Percentiles rank a stretch among this genome's conserved stretches.
Conservation (phyloP, 1,140 invertebrate genomes). For the Drosophila repletoides region DNA sequence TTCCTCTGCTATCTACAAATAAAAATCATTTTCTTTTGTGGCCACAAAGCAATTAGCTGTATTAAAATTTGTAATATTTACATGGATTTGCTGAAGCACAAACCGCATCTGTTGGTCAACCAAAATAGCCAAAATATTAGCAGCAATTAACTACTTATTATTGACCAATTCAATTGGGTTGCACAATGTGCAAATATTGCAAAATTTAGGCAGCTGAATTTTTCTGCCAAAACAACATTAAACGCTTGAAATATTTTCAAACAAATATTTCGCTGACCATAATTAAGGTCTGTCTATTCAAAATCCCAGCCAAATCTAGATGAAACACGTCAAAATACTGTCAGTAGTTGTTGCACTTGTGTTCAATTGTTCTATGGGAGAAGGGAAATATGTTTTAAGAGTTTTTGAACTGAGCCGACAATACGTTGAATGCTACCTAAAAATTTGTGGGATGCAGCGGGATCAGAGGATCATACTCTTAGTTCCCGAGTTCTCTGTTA, state of each 20-base stretch:
- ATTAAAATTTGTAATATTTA: slow-evolving; percentile 2
- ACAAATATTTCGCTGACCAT: too few relatives aligned
- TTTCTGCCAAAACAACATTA: neutral
- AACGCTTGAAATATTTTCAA: too few relatives aligned
- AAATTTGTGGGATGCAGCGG: slow-evolving; percentile 33
- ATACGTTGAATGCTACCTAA: slow-evolving; percentile 46
- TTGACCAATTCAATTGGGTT: slow-evolving; percentile 35
- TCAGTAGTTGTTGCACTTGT: slow-evolving; percentile 69
- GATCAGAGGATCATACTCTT: slow-evolving; percentile 10
- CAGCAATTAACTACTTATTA: slow-evolving; percentile 26
- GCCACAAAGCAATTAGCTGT: too few relatives aligned
- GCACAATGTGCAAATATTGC: slow-evolving; percentile 18
- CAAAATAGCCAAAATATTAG: slow-evolving; percentile 33
- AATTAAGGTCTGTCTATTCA: slow-evolving; percentile 25
- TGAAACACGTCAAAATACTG: slow-evolving; percentile 72
- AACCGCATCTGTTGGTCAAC: slow-evolving; percentile 50
- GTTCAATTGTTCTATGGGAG: slow-evolving; percentile 47
- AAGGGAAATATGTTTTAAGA: slow-evolving; percentile 25
- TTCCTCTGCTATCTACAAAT: too few relatives aligned
- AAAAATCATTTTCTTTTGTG: too few relatives aligned
- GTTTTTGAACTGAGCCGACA: slow-evolving; percentile 60
- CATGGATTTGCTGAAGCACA: slow-evolving; percentile 12
- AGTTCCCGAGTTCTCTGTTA: neutral
- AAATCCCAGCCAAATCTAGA: slow-evolving; percentile 55
- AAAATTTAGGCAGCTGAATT: slow-evolving; percentile 4